phyloP scores from a whole-genome alignment of 64 coral and sea anemone species.

The Stylophora pistillata region DNA sequence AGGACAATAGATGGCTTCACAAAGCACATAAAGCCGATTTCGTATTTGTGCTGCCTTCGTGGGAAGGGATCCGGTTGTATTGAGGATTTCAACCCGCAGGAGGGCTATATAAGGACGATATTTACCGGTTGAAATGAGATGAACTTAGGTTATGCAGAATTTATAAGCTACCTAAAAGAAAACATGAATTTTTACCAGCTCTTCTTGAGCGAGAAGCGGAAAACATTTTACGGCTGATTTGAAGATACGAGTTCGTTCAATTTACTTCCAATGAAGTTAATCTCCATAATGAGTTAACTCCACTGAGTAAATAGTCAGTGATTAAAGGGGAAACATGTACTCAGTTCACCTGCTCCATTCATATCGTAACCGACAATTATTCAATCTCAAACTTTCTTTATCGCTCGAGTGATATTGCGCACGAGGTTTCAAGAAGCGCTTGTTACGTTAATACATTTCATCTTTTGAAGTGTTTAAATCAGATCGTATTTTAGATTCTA shows the following conservation, averaged over 20 bases:
- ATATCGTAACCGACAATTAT: background rate
- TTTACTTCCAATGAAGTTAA: slow-evolving; percentile 21
- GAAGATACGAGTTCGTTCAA: background rate
- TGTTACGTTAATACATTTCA: slow-evolving; percentile 7
- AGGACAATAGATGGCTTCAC: slow-evolving; percentile 27
- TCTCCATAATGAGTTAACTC: slow-evolving; percentile 39
- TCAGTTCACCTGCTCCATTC: slow-evolving; percentile 34
- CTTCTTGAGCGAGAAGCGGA: background rate
- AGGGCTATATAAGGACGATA: slow-evolving; percentile 21
- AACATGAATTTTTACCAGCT: background rate
- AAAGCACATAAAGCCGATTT: slow-evolving; percentile 33
- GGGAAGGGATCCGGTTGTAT: slow-evolving; percentile 14
- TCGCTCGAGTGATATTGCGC: slow-evolving; percentile 5
- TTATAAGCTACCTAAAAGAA: background rate
- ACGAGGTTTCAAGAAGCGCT: background rate
- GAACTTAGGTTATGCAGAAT: background rate
- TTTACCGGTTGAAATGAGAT: slow-evolving; percentile 18
- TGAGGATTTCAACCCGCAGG: slow-evolving; percentile 36
- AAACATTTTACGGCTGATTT: background rate
- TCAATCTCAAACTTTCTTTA: slow-evolving; percentile 2
- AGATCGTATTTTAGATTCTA: background rate
- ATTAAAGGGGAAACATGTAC: slow-evolving; percentile 32
- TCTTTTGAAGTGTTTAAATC: background rate
- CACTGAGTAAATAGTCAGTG: slow-evolving; percentile 37
- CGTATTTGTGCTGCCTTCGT: slow-evolving; percentile 20